Evolutionary conservation across 1,140 invertebrate genomes (phyloP), one percentile per base, ranked within the genome.

Genomic region (Melitaea cinxia): DNA sequence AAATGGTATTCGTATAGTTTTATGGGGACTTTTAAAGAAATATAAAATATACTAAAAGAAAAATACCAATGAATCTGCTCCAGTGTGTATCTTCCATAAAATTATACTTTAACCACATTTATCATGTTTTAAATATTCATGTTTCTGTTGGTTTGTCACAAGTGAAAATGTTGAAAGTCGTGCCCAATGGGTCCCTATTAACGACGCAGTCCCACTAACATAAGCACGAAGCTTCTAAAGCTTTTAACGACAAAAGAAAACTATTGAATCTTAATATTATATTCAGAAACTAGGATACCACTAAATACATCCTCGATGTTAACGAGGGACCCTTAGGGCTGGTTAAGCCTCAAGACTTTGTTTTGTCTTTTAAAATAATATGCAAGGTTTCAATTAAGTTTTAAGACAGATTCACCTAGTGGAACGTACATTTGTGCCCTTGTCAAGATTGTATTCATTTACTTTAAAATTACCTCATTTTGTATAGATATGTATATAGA

Each of bases 371-470:
- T 26, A 26, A 73, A 71, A 73, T 62, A 54, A n/a, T n/a, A n/a
- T n/a, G n/a, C 30, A 64, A 73, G 61, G 61, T 79, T 77, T 80
- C 53, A 57, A 68, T 70, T 78, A 80, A 83, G 72, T 80, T 79
- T 65, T 83, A 83, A 78, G 73, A 64, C 30, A 69, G 64, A 75
- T 72, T 77, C n/a, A 37, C 1, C n/a, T 37, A n/a, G 35, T 4
- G 35, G n/a, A 37, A 14, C 2, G 30, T 37, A 37, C 12, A 37
- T 37, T 37, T n/a, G 35, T n/a, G 14, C 35, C 1, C 35, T 37
- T 14, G n/a, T 14, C 12, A 4, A n/a, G n/a, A 37, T 14, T 3
- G 35, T 4, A n/a, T 12, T 4, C 9, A 7, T 35, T 35, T 45
- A 45, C 1, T 45, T 45, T 45, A 19, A 19, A 12, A 17, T 15